A percentile compares a stretch with the other conserved stretches of the same genome.
These are phyloP conservation scores for Etheostoma perlongum DNA, from an alignment of 2,797 vertebrate genomes.

Conservation along the genomic window DNA sequence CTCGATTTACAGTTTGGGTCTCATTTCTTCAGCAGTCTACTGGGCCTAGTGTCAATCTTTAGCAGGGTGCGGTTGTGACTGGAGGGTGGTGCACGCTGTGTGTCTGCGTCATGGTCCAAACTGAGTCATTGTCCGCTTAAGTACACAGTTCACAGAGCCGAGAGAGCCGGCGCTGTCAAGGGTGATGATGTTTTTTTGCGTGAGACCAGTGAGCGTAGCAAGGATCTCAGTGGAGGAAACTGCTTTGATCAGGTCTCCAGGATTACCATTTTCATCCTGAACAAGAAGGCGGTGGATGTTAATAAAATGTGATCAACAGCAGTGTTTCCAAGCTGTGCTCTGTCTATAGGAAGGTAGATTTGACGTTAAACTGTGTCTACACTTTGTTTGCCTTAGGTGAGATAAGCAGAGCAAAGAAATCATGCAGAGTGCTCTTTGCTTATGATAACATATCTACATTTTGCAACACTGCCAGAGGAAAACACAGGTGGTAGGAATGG, in stretches of 20 bases:
- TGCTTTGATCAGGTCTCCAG: neutral
- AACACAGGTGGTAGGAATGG: constrained; percentile 1
- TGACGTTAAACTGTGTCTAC: constrained; percentile 26
- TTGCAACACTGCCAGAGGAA: constrained; percentile 30
- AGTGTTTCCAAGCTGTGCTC: constrained; percentile 3
- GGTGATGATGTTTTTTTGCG: constrained; percentile 22
- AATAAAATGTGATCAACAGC: constrained; percentile 22
- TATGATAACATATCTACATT: constrained; percentile 56
- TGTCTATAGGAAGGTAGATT: neutral
- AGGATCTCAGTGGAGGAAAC: constrained; percentile 3
- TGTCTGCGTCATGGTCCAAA: constrained; percentile 52
- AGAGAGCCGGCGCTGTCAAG: neutral
- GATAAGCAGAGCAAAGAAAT: constrained; percentile 32
- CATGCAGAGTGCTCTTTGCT: constrained; percentile 41
- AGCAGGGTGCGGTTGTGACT: constrained; percentile 43
- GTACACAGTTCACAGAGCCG: constrained; percentile 28
- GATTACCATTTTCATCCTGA: constrained; percentile 1
- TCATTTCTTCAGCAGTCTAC: neutral
- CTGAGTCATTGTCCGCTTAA: constrained; percentile 63
- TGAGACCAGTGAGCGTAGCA: neutral
- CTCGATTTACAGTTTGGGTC: constrained; percentile 3
- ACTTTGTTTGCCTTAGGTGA: constrained; percentile 36
- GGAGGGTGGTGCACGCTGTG: constrained; percentile 56
- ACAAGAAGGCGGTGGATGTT: neutral
- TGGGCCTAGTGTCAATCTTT: constrained; percentile 27